Evolutionary conservation across 2,888 invertebrate species (phyloP), one percentile per base, ranked within the genome.

Genomic region (Cylloceria caligata): DNA sequence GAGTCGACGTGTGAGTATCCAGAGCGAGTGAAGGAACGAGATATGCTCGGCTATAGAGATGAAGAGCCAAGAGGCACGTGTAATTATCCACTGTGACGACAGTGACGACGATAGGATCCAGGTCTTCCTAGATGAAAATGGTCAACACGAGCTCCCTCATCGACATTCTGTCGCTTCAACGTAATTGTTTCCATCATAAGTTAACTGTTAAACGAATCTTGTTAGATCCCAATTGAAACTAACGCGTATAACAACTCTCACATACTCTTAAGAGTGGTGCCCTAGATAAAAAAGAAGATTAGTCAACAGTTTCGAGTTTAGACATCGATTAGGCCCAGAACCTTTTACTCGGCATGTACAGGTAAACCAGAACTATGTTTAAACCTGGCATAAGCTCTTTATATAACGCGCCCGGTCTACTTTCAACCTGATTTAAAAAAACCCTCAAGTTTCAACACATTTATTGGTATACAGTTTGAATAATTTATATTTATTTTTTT

Each of bases 151-250:
- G 76, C 78, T 79, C 78, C 78, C 65, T 68, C 79, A 67, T 86
- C 76, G 85, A 47, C 73, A 75, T 85, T 84, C 85, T 81, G 84
- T 81, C 67, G 68, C 52, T 52, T 52, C 81, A 71, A 79, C 78
- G 79, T 84, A 84, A 88, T 88, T 83, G 85, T 85, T 84, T 80
- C 80, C 69, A 83, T 88, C n/a, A n/a, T 85, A 84, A 74, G 85
- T 83, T 62, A 81, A 84, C 82, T 86, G 81, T 79, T 74, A 87
- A 84, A 78, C 69, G 52, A 64, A 24, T 39, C 30, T 52, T 52
- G 80, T 57, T 80, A 62, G 79, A 65, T 42, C 55, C 78, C 78
- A 85, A 87, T 84, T 83, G 83, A 75, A 72, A 73, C 75, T 68
- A 82, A 84, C 78, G 69, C 16, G 72, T 39, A 19, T 16, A 21